These are phyloP conservation scores for Brachypterus glaber DNA, from an alignment of 2,888 invertebrate species.

Conservation along the genomic window DNA sequence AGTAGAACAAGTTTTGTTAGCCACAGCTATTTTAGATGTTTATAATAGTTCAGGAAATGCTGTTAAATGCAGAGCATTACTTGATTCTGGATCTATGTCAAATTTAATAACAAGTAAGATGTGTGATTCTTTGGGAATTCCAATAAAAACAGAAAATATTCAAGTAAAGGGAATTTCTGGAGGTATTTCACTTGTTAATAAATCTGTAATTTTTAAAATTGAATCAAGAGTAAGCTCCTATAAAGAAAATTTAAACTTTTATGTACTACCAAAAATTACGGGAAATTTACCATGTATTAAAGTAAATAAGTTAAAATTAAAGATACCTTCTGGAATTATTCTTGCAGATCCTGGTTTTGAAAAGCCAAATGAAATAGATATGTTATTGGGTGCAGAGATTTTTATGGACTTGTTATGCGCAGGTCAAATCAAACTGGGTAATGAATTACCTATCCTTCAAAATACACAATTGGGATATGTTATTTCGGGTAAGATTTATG, in stretches of 20 bases:
- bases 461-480: background rate
- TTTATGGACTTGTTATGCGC: slow-evolving; percentile 4
- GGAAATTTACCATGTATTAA: background rate
- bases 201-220: background rate
- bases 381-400: slow-evolving; percentile 5
- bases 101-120: background rate
- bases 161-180: background rate
- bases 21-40: slow-evolving; percentile 4
- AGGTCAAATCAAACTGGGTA: slow-evolving; percentile 1
- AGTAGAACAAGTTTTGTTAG: background rate
- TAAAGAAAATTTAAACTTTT: too few species aligned
- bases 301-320: background rate
- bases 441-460: background rate
- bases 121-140: background rate
- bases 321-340: slow-evolving; percentile 1
- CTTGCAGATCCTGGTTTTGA: slow-evolving; percentile 6
- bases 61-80: background rate
- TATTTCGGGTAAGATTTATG: background rate
- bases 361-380: background rate
- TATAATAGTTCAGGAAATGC: background rate
- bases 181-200: background rate
- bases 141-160: slow-evolving; percentile 1
- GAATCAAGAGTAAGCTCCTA: too few species aligned
- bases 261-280: too few species aligned
- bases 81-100: slow-evolving; percentile 2